Percentiles rank a stretch among this genome's conserved stretches.
Conservation (phyloP, 2,113 vertebrate species). For the Perca flavescens region DNA sequence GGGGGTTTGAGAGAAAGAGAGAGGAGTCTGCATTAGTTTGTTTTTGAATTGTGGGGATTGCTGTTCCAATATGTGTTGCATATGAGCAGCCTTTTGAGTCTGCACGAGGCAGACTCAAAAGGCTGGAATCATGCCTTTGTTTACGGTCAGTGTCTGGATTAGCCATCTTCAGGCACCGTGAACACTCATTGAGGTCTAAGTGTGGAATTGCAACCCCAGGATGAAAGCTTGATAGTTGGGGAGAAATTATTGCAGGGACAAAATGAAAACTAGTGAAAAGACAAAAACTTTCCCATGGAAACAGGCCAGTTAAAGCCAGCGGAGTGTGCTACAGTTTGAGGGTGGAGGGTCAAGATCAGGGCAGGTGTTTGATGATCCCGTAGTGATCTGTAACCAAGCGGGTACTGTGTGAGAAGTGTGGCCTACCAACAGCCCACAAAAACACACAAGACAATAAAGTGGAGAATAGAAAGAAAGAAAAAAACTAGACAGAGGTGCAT, state of each 20-base stretch:
- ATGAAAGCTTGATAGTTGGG: constrained; percentile 34
- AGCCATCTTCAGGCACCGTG: constrained; percentile 41
- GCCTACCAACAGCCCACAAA: constrained; percentile 9
- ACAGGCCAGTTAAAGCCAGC: constrained; percentile 23
- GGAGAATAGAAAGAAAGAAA: background rate
- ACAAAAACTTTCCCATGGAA: constrained; percentile 56
- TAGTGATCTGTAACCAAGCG: constrained; percentile 30
- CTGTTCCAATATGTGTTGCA: constrained; percentile 24
- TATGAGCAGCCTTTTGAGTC: constrained; percentile 36
- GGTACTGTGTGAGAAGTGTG: constrained; percentile 10
- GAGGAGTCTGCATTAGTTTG: background rate
- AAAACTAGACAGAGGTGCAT: background rate
- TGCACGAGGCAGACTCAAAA: constrained; percentile 14
- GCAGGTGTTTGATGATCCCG: constrained; percentile 31
- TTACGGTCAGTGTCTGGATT: constrained; percentile 44
- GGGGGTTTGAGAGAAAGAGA: constrained; percentile 9
- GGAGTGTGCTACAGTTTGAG: constrained; percentile 2
- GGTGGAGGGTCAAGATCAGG: constrained; percentile 36
- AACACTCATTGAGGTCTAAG: constrained; percentile 42
- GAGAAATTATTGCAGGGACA: constrained; percentile 43
- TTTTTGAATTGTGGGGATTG: constrained; percentile 24
- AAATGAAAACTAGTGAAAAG: constrained; percentile 53
- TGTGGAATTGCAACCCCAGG: constrained; percentile 30
- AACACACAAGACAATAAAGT: constrained; percentile 22
- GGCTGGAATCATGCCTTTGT: constrained; percentile 37